Conservation (phyloP, 2,797 vertebrate genomes). For the Spondyliosoma cantharus region DNA sequence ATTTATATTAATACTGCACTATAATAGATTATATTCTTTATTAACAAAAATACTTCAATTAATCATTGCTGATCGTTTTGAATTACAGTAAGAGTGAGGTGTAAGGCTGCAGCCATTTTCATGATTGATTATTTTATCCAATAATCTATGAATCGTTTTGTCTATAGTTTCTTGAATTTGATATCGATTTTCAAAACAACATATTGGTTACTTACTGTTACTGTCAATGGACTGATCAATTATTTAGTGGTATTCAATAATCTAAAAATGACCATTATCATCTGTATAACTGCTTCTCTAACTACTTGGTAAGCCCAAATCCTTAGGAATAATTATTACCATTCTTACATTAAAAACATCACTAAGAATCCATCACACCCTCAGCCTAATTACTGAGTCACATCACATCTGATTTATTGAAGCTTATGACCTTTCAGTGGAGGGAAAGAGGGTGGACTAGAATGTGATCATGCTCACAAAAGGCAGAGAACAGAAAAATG, state of each 20-base stretch:
- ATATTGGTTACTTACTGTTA: no score
- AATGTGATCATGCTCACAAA: slow-evolving; percentile 17
- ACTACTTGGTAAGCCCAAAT: no score
- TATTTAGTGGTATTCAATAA: no score
- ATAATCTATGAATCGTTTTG: no score
- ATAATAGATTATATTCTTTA: background rate
- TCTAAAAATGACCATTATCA: no score
- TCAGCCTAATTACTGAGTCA: slow-evolving; percentile 12
- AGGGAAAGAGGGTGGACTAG: background rate
- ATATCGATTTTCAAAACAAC: no score
- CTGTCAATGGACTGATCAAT: no score
- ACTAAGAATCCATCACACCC: background rate
- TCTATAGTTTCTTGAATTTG: no score
- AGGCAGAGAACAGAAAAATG: background rate
- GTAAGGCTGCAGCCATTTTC: background rate
- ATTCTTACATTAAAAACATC: background rate
- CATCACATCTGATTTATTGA: slow-evolving; percentile 23
- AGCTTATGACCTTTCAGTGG: slow-evolving; percentile 21
- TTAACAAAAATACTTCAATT: background rate
- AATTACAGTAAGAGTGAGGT: background rate
- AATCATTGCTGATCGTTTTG: background rate
- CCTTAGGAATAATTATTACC: background rate
- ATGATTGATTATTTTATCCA: background rate
- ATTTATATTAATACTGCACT: background rate
- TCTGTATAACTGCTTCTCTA: no score